phyloP scores from a whole-genome alignment of 2,797 vertebrate species.

The Smutsia temminckii region DNA sequence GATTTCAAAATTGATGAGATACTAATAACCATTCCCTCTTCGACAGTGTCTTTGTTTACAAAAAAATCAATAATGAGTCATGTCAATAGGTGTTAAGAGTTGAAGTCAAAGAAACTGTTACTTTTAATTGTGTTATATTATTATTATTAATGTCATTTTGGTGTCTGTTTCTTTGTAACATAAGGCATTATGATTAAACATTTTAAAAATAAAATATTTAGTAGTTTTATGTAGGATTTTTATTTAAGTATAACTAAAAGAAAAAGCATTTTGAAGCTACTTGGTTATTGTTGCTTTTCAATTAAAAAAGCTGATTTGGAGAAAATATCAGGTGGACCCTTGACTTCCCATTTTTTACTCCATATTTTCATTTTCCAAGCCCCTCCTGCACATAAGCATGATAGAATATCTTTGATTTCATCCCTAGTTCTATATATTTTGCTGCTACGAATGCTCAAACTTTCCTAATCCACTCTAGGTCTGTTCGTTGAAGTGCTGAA shows the following conservation, averaged over 20 bases:
- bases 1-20: constrained; percentile 6
- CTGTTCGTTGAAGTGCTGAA: neutral
- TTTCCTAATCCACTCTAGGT: neutral
- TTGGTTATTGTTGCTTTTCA: neutral
- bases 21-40: neutral
- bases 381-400: neutral
- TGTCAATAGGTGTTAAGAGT: neutral
- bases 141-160: neutral
- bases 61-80: neutral
- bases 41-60: neutral
- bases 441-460: neutral
- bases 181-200: neutral
- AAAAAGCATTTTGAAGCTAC: neutral
- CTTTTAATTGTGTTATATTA: neutral
- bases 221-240: neutral
- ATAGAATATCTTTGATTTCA: neutral
- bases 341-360: neutral
- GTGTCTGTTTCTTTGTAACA: neutral
- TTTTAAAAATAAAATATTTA: constrained; percentile 46
- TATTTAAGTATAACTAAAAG: neutral
- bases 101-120: neutral
- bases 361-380: neutral
- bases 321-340: neutral
- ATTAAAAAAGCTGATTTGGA: neutral
- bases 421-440: neutral